Evolutionary conservation across 1,140 invertebrate species (phyloP), one percentile per base, ranked within the genome.

Genomic region (Drosophila ambigua): DNA sequence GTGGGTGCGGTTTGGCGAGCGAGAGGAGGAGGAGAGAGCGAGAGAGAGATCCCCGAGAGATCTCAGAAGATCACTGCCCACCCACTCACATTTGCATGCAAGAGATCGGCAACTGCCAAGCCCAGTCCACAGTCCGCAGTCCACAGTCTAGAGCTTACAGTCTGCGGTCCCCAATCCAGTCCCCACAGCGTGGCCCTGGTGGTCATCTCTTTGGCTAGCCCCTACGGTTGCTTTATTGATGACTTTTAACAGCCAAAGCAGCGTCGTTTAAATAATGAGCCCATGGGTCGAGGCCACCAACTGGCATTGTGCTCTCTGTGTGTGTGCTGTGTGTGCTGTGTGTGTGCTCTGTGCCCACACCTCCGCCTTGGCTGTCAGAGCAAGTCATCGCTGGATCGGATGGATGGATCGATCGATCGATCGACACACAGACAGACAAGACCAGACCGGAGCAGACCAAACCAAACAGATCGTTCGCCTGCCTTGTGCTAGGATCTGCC

Each of bases 191-290:
- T 39, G 35, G 35, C 35, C 35, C 35, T 39, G 73, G 46, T 85
- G 82, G 82, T 85, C 82, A 85, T 76, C 63, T 41, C 72, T 49
- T 35, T 28, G 78, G 66, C 78, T 75, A 80, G 78, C 72, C 78
- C 78, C 68, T 63, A 55, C 60, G 45, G 8, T 11, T 44, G 51
- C 50, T 74, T 77, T 87, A 87, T 87, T 87, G 82, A 87, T 87
- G 82, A 85, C 82, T 87, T 87, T 87, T 87, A 87, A 73, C 82
- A 82, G 83, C 57, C 82, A 72, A 81, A 64, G 78, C 83, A 87
- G 75, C 82, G 75, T 87, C 83, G 82, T 88, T 87, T 87, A 87
- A 87, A 87, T 87, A 87, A 87, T 87, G 82, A 87, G 82, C 78
- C 71, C 72, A 67, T 50, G 72, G 79, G 67, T 77, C 67, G 77